Percentiles rank a stretch among this genome's conserved stretches.
Conservation (phyloP, 2,113 vertebrate genomes). For the Fulmarus glacialis region DNA sequence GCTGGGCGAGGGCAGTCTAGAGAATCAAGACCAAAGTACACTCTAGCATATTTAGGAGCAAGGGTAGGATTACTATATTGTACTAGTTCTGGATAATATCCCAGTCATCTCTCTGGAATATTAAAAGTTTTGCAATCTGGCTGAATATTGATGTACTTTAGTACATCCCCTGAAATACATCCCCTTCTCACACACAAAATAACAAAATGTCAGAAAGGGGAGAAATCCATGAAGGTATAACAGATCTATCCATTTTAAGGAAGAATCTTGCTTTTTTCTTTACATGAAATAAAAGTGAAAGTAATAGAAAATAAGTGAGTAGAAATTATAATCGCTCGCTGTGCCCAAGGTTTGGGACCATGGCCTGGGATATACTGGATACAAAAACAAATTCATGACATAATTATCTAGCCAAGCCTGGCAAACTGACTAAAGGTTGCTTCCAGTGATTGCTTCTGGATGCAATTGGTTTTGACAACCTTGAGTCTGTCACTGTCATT, state of each 20-base stretch:
- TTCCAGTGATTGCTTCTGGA: neutral
- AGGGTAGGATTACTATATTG: neutral
- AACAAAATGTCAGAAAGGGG: neutral
- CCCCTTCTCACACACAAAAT: neutral
- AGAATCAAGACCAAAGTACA: neutral
- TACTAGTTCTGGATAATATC: neutral
- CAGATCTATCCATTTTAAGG: neutral
- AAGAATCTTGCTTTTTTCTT: neutral
- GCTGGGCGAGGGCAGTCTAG: neutral
- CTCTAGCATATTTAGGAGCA: neutral
- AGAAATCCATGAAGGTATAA: neutral
- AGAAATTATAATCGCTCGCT: neutral
- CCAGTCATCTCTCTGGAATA: neutral
- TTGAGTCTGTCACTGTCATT: neutral
- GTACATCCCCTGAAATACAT: neutral
- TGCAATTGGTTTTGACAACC: constrained; percentile 6
- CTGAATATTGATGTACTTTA: neutral
- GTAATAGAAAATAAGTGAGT: neutral
- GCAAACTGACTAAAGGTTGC: neutral
- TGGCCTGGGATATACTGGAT: neutral
- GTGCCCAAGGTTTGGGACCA: neutral
- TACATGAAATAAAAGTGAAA: neutral
- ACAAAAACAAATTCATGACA: neutral
- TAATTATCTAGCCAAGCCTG: neutral
- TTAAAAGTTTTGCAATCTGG: neutral